Base-by-base conservation (phyloP, 2,888 invertebrate genomes). In the Melanostoma scalare region DNA sequence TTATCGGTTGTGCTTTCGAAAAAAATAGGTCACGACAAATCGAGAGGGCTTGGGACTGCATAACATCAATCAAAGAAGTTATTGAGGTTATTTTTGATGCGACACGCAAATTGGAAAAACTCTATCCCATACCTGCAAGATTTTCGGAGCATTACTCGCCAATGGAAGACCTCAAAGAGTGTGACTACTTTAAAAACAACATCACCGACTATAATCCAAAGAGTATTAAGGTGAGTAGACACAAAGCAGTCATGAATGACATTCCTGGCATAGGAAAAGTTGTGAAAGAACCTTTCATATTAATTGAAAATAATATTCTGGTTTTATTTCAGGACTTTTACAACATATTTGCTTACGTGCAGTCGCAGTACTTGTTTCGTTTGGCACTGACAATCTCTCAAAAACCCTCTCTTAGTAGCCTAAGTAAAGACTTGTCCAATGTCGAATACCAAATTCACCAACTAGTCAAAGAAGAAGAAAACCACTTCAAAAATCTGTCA, bases 341-440 rank as follows among this genome's bases (percentile, higher is more conserved):
- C 86, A 91, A 91, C 75, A 91, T 91, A 36, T 91, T 91, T 69
- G 90, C 91, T 30, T 91, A 91, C 77, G 90, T 91, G 46, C 91
- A 91, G 86, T 91, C 91, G 5, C 91, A 91, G 85, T 91, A 89
- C 79, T 82, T 91, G 36, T 77, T 90, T 4, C 90, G 91, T 3
- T 86, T 91, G 79, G 90, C 90, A n/a, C 86, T 91, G 2, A 89
- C 89, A 5, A 87, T 89, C 20, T 88, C 88, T 58, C 89, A 89
- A 5, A 87, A 88, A 20, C 89, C 89, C 3, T 89, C 89, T 4
- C 86, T 90, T n/a, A 88, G 88, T 9, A 86, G 86, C 40, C 85
- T 91, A 0, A 88, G 87, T 78, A 80, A 85, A 5, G 89, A 89
- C 20, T 72, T 91, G 31, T 86, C 87, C 0, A 89, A 88, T 86